Evolutionary conservation across 2,888 invertebrate genomes (phyloP), one percentile per base, ranked within the genome.

Genomic region (Drosophila mimica): DNA sequence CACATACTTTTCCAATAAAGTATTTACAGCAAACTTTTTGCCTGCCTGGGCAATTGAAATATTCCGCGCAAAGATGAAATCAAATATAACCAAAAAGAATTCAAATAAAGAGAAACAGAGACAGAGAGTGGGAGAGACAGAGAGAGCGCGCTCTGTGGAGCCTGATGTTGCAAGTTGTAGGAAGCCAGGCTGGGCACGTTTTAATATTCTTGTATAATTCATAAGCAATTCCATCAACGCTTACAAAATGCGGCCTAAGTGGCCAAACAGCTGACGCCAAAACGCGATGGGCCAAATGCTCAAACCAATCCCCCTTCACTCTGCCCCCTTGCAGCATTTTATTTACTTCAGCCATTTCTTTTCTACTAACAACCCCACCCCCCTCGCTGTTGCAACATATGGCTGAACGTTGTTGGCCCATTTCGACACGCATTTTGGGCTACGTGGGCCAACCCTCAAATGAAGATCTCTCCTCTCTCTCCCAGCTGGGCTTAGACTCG

Each of bases 201-300:
- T 81, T 89, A 90, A 90, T 91, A 89, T 89, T 82, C 89, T 89
- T 89, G 90, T 91, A 92, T 92, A 92, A 92, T 92, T 92, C 92
- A 92, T 92, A 92, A 92, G 92, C 91, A 91, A 92, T 92, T 92
- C 92, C 88, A 92, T 91, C 91, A 92, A 89, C 91, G 93, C 87
- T 88, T 81, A 71, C 80, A 70, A 71, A 77, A 76, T 67, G 79
- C 74, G 72, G 88, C 88, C 92, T 92, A 93, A 93, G 93, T 93
- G 93, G 92, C 91, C 91, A 88, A 88, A 91, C 91, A 93, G 93
- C 93, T 93, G 93, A 87, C 93, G 93, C 92, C 91, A 89, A 69
- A 48, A 46, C 56, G 34, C 56, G 31, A 38, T 31, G 46, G 33
- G 61, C 31, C 46, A 46, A 48, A 40, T 46, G 59, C 38, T 17